Evolutionary conservation across 2,113 vertebrate species (phyloP).

Genomic region (Rhinopomastus cyanomelas): DNA sequence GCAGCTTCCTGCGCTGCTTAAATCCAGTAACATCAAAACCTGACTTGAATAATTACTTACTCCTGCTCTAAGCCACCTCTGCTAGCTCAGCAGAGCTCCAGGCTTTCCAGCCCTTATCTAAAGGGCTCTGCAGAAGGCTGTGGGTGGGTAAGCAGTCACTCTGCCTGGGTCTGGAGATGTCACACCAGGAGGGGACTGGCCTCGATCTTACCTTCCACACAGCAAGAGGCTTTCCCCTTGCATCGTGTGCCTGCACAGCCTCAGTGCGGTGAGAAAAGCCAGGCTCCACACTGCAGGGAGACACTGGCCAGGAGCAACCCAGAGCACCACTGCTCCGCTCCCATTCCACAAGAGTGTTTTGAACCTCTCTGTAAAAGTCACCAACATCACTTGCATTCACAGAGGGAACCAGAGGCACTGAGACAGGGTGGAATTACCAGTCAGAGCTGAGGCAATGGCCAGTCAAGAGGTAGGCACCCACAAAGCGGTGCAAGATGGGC

Average conservation of each 20-base stretch:
- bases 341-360: neutral
- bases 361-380: neutral
- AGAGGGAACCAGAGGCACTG: neutral
- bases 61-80: neutral
- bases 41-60: neutral
- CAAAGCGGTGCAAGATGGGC: neutral
- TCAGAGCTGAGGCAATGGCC: neutral
- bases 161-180: neutral
- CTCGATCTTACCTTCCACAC: neutral
- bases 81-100: neutral
- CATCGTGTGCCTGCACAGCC: neutral
- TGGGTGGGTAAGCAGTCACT: neutral
- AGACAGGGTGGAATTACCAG: neutral
- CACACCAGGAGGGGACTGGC: neutral
- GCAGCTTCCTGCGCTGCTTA: neutral
- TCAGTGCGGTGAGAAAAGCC: neutral
- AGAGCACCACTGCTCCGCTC: neutral
- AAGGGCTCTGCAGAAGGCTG: neutral
- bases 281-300: neutral
- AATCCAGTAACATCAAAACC: neutral
- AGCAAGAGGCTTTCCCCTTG: neutral
- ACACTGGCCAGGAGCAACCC: neutral
- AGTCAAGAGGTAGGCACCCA: accelerated
- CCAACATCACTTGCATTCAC: neutral
- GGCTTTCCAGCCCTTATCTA: neutral